Evolutionary conservation across 2,113 vertebrate species (phyloP), one percentile per base, ranked within the genome.

Genomic region (Ranitomeya variabilis): DNA sequence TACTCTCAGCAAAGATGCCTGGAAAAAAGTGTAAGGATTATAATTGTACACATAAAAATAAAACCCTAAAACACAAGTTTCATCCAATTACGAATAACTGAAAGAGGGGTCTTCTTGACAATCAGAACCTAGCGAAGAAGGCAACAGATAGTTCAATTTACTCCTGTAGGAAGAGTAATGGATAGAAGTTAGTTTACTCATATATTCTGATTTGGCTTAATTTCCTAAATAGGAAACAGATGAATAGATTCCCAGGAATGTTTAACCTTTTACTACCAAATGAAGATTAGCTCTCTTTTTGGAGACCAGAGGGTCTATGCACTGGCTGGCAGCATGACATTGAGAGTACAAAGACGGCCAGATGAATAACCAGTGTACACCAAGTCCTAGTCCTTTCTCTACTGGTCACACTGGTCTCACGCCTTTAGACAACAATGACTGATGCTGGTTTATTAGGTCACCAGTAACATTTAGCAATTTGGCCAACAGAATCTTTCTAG

Each of bases 1-100:
- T 74, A 21, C 84, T 76, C 54, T 86, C 19, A 19, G 67, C 51
- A 19, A 54, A 74, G 54, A 81, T 73, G n/a, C 62, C n/a, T 55
- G 19, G 11, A 37, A 78, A 78, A 66, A 15, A 81, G 55, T 11
- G 31, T 3, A 51, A 77, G 10, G 73, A 52, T 76, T 51, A 45
- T 19, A 6, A 76, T 76, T 76, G 16, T 19, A 76, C 73, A 51
- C 16, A 76, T 21, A 52, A 12, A 52, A 52, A 19, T 77, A 77
- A 77, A 51, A 19, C 51, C 37, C 73, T 15, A 77, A 77, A 37
- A 52, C 37, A 77, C 19, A 77, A 11, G 11, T 45, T 51, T 26
- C 13, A 73, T 37, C 73, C 73, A 45, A 45, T 74, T 10, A 45
- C 8, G 18, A 74, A 8, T 45, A 45, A 74, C 16, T 45, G 15